A percentile compares a stretch with the other conserved stretches of the same genome.
Evolutionary conservation across 2,888 invertebrate genomes (phyloP).

Genomic region (Aspidiotus destructor): DNA sequence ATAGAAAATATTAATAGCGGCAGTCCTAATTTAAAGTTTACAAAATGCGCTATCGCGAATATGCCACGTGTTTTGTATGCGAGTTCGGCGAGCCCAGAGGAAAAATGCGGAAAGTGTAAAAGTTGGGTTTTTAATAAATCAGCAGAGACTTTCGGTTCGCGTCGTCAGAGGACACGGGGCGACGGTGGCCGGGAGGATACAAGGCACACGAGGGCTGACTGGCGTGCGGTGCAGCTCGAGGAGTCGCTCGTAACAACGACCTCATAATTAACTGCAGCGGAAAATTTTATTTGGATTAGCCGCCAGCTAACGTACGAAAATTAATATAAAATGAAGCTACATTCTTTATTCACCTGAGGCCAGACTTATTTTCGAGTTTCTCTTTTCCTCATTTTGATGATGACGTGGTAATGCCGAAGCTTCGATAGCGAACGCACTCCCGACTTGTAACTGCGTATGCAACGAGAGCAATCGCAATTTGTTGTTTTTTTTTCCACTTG

Average conservation of each 20-base stretch:
- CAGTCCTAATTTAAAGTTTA: conserved; percentile 31
- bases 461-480: too few species aligned
- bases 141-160: conserved; percentile 17
- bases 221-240: conserved; percentile 28
- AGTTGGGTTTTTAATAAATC: conserved; percentile 31
- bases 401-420: too few species aligned
- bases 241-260: conserved; percentile 32
- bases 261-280: conserved; percentile 32
- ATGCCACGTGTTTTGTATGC: conserved; percentile 31
- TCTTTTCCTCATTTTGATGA: conserved; percentile 16
- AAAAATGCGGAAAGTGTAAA: conserved; percentile 25
- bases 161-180: conserved; percentile 1
- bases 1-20: conserved; percentile 28
- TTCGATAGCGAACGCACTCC: too few species aligned
- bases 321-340: conserved; percentile 32
- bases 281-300: conserved; percentile 32
- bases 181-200: neutral
- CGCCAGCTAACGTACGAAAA: conserved; percentile 31
- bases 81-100: conserved; percentile 21
- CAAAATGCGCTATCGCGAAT: conserved; percentile 28
- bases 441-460: too few species aligned
- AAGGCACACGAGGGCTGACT: conserved; percentile 17
- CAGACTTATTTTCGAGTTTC: conserved; percentile 27
- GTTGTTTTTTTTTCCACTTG: too few species aligned
- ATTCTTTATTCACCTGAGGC: conserved; percentile 30